phyloP scores from a whole-genome alignment of 2,888 invertebrate genomes.

The Apoderus coryli region DNA sequence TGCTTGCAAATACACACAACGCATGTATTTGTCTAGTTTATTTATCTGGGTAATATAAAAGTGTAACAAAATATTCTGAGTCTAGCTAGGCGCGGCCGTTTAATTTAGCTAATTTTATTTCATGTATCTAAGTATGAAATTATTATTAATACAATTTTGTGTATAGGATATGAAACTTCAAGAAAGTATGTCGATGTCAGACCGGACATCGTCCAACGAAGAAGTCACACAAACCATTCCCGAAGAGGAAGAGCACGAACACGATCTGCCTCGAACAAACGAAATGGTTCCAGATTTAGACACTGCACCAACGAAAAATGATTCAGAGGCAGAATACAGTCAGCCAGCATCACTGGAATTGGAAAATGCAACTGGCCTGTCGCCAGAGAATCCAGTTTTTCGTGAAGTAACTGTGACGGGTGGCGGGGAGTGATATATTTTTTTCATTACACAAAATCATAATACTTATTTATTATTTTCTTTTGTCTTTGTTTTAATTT shows the following conservation, averaged over 20 bases:
- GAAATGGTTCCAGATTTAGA: slow-evolving; percentile 21
- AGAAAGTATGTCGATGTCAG: slow-evolving; percentile 18
- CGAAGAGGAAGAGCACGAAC: slow-evolving; percentile 28
- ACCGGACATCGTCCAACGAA: slow-evolving; percentile 22
- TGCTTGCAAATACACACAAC: too few species aligned
- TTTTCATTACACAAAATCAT: too few species aligned
- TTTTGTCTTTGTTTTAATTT: too few species aligned
- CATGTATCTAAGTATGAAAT: not conserved
- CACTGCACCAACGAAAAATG: slow-evolving; percentile 6
- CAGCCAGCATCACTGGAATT: slow-evolving; percentile 32
- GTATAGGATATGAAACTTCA: slow-evolving; percentile 25
- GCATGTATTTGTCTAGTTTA: too few species aligned
- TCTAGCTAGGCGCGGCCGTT: too few species aligned
- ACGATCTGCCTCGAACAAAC: slow-evolving; percentile 7
- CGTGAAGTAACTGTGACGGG: slow-evolving; percentile 39
- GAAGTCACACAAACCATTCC: slow-evolving; percentile 29
- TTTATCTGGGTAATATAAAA: too few species aligned
- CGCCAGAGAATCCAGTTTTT: slow-evolving; percentile 29
- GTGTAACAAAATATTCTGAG: too few species aligned
- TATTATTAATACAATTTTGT: too few species aligned
- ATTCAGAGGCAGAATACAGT: slow-evolving; percentile 22
- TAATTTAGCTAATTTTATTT: too few species aligned
- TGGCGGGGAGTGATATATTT: slow-evolving; percentile 23
- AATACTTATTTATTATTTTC: too few species aligned
- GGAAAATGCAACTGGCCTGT: slow-evolving; percentile 27